Evolutionary conservation across 2,797 vertebrate species (phyloP), one percentile per base, ranked within the genome.

Genomic region (Peromyscus melanophrys): DNA sequence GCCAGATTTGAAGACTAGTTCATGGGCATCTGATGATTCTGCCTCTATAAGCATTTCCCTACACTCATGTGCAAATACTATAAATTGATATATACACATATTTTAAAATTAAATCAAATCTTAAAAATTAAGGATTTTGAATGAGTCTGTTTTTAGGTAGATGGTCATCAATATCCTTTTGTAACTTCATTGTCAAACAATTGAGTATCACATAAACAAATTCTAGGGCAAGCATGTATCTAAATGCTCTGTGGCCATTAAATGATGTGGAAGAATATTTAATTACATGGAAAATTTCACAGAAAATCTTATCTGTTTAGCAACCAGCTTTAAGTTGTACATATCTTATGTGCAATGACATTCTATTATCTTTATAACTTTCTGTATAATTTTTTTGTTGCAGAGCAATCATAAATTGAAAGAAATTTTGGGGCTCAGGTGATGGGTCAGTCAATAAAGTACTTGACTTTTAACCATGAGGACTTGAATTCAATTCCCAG

Each of bases 291-390:
- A 96, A 97, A 96, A 88, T 77, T 73, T 96, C 82, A 84, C 6
- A 6, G 49, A 83, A 96, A 97, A 86, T 89, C 95, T 92, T 94
- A 92, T 95, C 76, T 96, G 14, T 61, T 97, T 59, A 86, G 84
- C 55, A 94, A 61, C 40, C 59, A 96, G 77, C 90, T 95, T 96
- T 61, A 92, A 78, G 61, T 57, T 73, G 87, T 81, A 92, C 29
- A 25, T n/a, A 92, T 95, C 92, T 96, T 95, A 52, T 85, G 49
- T 93, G 73, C 92, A 92, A 84, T 65, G 11, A 90, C 90, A 96
- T 94, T 65, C 90, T 92, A 78, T 76, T 86, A 91, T 85, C 46
- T 90, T 96, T 85, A 75, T 76, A 94, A 57, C 57, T 78, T 96
- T 49, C n/a, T 82, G 10, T 43, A 85, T 52, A 92, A 63, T 92